Base-by-base conservation (phyloP, 2,113 vertebrate species). In the Eublepharis macularius region DNA sequence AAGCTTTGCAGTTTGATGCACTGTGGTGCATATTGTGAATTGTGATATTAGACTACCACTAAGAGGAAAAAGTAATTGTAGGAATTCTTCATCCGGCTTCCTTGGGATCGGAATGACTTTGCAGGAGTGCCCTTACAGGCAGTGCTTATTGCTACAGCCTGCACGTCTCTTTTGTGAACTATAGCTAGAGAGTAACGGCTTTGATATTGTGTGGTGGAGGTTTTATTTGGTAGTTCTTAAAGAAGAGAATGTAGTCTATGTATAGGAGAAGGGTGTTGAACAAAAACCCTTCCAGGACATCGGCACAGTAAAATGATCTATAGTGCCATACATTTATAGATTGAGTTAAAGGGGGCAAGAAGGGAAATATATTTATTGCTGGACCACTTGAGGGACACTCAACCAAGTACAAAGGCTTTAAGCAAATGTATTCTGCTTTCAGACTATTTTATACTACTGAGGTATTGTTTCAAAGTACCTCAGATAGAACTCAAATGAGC, bases 1-100 rank as follows among this genome's bases (percentile, higher is more conserved):
- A 97, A 96, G 96, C 96, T 95, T 96, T 97, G 94, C 96, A 95
- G 96, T 90, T 96, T 93, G 96, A 95, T 94, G 94, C 95, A 85
- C 86, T 19, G 88, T 94, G 94, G 90, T 96, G 94, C 95, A 89
- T 93, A 92, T 94, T 47, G 76, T 65, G 69, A 86, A 86, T 87
- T 94, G 90, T 94, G 3, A 0, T 63, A 83, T 85, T 92, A 85
- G 94, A 95, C 95, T 94, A 86, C 91, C 84, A 65, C 88, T 91
- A 92, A 3, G 91, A 78, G 73, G 21, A 0, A 80, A 41, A 74
- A 51, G 85, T 83, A 74, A 4, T 12, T 6, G 80, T 70, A 26
- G 76, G 92, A 96, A 94, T 79, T 85, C 86, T 91, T 73, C 51
- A 2, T 95, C 91, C 84, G 3, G 2, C 19, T 65, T 73, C 68